Evolutionary conservation across 2,113 vertebrate species (phyloP), one percentile per base, ranked within the genome.

Genomic region (Hipposideros armiger): DNA sequence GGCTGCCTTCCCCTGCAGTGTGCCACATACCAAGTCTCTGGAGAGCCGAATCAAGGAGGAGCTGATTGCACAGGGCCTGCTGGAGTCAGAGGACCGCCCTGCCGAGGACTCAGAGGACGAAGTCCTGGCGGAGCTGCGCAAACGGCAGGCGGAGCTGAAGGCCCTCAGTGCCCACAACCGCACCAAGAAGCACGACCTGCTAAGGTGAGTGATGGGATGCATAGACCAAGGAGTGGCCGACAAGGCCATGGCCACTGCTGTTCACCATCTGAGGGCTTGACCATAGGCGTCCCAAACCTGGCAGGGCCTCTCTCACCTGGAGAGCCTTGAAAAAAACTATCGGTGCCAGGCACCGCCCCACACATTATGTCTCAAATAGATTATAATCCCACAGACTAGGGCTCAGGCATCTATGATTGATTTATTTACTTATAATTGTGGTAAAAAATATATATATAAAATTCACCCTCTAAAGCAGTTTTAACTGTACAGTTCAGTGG

Each of bases 41-140:
- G 99, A 99, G 97, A 99, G 99, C 4, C 99, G 99, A 62, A 99
- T 99, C 98, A 99, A 99, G 97, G 99, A 99, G 98, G 99, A 99
- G 98, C 98, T 99, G 97, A 99, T 99, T 0, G 99, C 99, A 22
- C 99, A 99, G 98, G 99, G 99, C 40, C 98, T 99, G 87, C 98
- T 99, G 98, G 99, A 99, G 95, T 99, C 99, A 0, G 99, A 99
- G 96, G 99, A 99, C 97, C 98, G 99, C 15, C 99, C 99, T 0
- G 99, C 99, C 0, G 99, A 99, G 80, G 99, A 99, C 98, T 99
- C 99, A 0, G 99, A 99, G 98, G 99, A 99, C 0, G 99, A 99
- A 96, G 99, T 99, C 50, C 98, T 99, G 56, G 99, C 99, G 0
- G 99, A 99, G 97, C 98, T 99, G 73, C 99, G 99, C 96, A 99